Evolutionary conservation across 64 coral and sea anemone species (phyloP), one percentile per base, ranked within the genome.

Genomic region (Actinia equina): DNA sequence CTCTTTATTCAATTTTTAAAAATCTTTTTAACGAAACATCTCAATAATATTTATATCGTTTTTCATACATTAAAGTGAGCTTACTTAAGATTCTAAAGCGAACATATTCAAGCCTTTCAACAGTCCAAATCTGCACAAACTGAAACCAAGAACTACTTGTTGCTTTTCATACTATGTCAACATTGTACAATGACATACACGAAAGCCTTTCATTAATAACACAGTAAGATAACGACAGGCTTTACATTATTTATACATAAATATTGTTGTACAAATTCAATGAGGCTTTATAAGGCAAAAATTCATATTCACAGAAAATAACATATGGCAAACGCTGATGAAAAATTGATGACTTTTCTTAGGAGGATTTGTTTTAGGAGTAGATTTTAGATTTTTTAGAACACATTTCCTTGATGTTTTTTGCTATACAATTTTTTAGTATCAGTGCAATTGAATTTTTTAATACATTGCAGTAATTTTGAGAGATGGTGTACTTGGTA

Each of bases 261-360:
- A 74, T 74, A 74, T 74, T 74, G 12, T 30, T 41, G 12, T 41
- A 30, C n/a, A 30, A 11, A 74, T 15, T 41, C 13, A 30, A 37
- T 41, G 22, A 5, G 14, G 10, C 26, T 74, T 5, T 22, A 65
- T 23, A 65, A 6, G 22, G 25, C 25, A 74, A 42, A 30, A 26
- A 37, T 41, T 74, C 69, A 30, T 16, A 74, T 15, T 27, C 69
- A 15, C 0, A 2, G 11, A 4, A 74, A 30, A 41, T 37, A 74
- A 74, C 16, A 74, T 30, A n/a, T n/a, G n/a, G 25, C 13, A 41
- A 16, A 41, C 19, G 12, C 69, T 25, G 25, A n/a, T 65, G 62
- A 74, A 74, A 74, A 41, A 74, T 74, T 74, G 22, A 74, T 74
- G 69, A 74, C 13, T 65, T 60, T n/a, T n/a, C n/a, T n/a, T n/a